phyloP scores from a whole-genome alignment of 2,888 invertebrate genomes.

The Adelphocoris suturalis region DNA sequence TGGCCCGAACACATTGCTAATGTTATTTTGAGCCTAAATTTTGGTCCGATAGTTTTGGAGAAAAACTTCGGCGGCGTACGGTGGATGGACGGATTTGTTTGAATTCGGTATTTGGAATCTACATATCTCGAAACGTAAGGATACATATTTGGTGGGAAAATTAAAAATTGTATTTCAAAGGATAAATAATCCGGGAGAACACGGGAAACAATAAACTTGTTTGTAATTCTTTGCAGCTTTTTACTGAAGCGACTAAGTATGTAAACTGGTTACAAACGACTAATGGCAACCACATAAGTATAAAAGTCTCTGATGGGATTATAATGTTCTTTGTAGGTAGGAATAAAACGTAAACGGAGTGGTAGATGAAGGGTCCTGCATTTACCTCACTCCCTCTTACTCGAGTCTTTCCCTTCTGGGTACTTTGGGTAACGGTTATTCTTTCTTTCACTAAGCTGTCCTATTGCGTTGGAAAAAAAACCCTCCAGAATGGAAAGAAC shows the following conservation, averaged over 20 bases:
- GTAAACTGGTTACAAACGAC: neutral
- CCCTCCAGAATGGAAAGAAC: neutral
- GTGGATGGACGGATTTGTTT: too few relatives aligned
- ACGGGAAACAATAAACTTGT: too few relatives aligned
- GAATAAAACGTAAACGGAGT: slow-evolving; percentile 19
- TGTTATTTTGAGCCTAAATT: too few relatives aligned
- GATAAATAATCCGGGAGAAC: too few relatives aligned
- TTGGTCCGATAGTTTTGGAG: too few relatives aligned
- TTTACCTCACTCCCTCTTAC: neutral
- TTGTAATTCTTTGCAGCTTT: neutral
- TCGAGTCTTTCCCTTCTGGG: neutral
- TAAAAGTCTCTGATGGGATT: slow-evolving; percentile 13
- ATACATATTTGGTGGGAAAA: too few relatives aligned
- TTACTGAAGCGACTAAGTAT: neutral
- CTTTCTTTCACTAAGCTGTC: neutral
- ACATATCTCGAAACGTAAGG: too few relatives aligned
- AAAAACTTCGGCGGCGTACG: too few relatives aligned
- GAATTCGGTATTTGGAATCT: too few relatives aligned
- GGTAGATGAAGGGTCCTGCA: neutral
- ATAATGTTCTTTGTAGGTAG: slow-evolving; percentile 16
- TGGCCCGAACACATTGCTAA: too few relatives aligned
- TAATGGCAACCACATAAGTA: neutral
- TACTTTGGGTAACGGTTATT: neutral
- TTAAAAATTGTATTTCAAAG: too few relatives aligned
- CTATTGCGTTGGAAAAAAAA: neutral